Evolutionary conservation across 2,797 vertebrate species (phyloP).

Genomic region (Pipistrellus kuhlii): DNA sequence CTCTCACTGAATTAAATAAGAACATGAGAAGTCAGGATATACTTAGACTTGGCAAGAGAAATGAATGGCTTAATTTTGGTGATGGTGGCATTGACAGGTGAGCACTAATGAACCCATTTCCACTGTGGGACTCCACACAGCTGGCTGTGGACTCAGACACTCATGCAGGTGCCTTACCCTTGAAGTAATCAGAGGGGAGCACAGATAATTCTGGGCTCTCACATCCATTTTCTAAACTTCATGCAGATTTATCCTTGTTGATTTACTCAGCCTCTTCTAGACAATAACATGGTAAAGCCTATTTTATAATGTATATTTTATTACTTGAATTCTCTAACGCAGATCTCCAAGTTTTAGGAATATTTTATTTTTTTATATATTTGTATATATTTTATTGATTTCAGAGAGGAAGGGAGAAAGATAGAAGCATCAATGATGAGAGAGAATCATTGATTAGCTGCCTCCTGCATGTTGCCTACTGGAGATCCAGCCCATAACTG

Average conservation of each 20-base stretch:
- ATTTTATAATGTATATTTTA: neutral
- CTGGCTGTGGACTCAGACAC: neutral
- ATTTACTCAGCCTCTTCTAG: neutral
- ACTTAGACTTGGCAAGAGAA: neutral
- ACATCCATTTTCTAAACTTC: neutral
- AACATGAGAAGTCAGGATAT: neutral
- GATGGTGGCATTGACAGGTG: neutral
- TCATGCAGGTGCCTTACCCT: neutral
- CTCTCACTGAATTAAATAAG: neutral
- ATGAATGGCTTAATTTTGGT: neutral
- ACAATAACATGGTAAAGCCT: neutral
- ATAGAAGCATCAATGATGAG: too few relatives aligned
- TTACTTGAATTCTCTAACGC: neutral
- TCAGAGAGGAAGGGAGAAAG: too few relatives aligned
- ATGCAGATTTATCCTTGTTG: neutral
- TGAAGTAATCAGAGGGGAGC: neutral
- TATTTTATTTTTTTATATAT: neutral
- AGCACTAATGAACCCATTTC: neutral
- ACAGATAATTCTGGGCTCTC: neutral
- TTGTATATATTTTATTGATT: too few relatives aligned
- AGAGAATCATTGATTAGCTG: too few relatives aligned
- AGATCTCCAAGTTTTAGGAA: neutral
- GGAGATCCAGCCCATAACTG: too few relatives aligned
- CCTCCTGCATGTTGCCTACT: too few relatives aligned
- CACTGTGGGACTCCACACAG: fast-evolving